phyloP scores from a whole-genome alignment of 2,113 vertebrate species.

The Pelodiscus sinensis region DNA sequence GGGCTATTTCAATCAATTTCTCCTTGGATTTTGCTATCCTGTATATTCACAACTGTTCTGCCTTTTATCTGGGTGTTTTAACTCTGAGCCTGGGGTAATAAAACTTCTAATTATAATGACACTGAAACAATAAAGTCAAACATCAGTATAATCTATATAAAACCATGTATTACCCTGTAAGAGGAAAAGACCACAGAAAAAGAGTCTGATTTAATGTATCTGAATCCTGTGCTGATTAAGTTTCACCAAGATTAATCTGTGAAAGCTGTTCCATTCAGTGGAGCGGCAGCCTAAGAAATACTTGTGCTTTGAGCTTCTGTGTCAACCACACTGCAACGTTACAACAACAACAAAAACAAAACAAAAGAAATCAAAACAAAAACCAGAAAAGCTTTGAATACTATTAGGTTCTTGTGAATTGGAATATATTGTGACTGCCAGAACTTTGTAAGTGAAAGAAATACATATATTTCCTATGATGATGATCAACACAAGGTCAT shows the following conservation, averaged over 20 bases:
- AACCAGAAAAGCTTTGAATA: neutral
- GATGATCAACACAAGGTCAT: neutral
- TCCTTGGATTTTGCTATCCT: slow-evolving; percentile 18
- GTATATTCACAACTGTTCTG: slow-evolving; percentile 6
- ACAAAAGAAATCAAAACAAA: neutral
- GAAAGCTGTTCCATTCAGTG: neutral
- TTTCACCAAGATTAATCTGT: slow-evolving; percentile 47
- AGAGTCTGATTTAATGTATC: slow-evolving; percentile 28
- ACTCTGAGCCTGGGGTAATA: neutral
- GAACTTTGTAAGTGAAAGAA: neutral
- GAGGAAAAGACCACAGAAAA: slow-evolving; percentile 16
- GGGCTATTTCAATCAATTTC: slow-evolving; percentile 12
- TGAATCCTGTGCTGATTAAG: slow-evolving; percentile 41
- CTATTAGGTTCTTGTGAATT: neutral
- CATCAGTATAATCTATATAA: neutral
- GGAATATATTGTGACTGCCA: neutral
- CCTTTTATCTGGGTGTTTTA: slow-evolving; percentile 11
- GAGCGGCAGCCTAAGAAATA: slow-evolving; percentile 8
- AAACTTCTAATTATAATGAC: neutral
- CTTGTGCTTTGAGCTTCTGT: slow-evolving; percentile 41
- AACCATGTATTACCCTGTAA: slow-evolving; percentile 2
- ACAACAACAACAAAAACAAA: neutral
- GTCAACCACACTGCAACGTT: neutral
- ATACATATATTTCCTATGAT: neutral
- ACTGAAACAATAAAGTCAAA: slow-evolving; percentile 19